These are phyloP conservation scores for Ammodytes marinus DNA, from an alignment of 2,113 vertebrate genomes.

Conservation along the genomic window DNA sequence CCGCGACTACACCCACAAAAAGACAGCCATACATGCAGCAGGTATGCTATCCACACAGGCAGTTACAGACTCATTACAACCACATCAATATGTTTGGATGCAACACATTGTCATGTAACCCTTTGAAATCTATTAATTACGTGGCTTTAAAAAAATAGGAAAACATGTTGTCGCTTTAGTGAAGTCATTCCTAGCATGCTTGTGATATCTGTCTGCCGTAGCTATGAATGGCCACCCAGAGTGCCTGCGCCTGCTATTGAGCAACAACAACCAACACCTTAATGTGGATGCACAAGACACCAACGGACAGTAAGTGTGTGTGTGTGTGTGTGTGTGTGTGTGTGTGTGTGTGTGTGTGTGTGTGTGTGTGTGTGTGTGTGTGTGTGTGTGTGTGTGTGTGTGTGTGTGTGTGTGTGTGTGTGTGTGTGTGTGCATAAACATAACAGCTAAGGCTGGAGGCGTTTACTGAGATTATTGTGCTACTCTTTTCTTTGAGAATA, in stretches of 20 bases:
- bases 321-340: constrained; percentile 29
- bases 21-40: constrained; percentile 95
- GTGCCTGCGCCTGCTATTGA: constrained; percentile 94
- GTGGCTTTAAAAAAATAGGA: constrained; percentile 9
- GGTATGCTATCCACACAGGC: constrained; percentile 79
- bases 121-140: background rate
- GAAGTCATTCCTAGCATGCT: background rate
- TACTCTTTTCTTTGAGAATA: background rate
- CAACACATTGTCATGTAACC: background rate
- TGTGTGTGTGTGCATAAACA: constrained; percentile 14
- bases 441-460: background rate
- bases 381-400: constrained; percentile 79
- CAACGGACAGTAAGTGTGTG: constrained; percentile 93
- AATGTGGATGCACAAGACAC: constrained; percentile 93
- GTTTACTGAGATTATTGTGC: background rate
- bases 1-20: constrained; percentile 93
- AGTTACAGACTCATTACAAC: background rate
- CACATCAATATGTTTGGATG: background rate
- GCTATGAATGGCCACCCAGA: constrained; percentile 96
- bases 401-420: constrained; percentile 71
- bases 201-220: constrained; percentile 66
- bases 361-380: constrained; percentile 24
- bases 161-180: background rate
- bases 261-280: constrained; percentile 91
- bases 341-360: constrained; percentile 23